Evolutionary conservation across 2,888 invertebrate genomes (phyloP).

Genomic region (Elysia crispata): DNA sequence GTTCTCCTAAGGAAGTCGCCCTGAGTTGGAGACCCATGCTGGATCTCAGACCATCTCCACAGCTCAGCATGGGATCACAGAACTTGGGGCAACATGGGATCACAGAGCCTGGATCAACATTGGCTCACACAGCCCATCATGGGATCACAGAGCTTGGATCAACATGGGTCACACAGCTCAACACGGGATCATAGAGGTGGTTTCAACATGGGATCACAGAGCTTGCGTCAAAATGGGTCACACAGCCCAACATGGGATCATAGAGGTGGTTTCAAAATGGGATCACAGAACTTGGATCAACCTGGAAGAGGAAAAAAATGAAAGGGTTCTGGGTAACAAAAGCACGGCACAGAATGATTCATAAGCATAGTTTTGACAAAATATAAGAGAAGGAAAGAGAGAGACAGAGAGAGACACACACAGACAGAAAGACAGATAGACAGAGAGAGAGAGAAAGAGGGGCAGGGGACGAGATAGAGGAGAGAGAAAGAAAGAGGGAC

Average conservation of each 20-base stretch:
- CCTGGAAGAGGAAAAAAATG: no score
- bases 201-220: neutral
- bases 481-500: conserved; percentile 11
- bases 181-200: neutral
- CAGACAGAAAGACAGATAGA: no score
- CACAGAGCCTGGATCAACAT: neutral
- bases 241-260: neutral
- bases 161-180: neutral
- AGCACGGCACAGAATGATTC: no score
- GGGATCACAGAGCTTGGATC: neutral
- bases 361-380: no score
- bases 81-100: neutral
- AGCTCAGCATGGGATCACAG: neutral
- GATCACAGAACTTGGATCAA: conserved; percentile 1
- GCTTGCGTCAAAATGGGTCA: no score
- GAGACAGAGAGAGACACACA: no score
- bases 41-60: no score
- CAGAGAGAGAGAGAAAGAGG: no score
- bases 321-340: no score
- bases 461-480: no score
- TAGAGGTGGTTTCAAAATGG: neutral
- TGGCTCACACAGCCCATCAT: no score
- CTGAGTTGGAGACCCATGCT: neutral
- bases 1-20: conserved; percentile 20
- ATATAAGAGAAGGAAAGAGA: no score